A percentile compares a stretch with the other conserved stretches of the same genome.
phyloP scores from a whole-genome alignment of 1,140 invertebrate species.

The Myzus persicae region DNA sequence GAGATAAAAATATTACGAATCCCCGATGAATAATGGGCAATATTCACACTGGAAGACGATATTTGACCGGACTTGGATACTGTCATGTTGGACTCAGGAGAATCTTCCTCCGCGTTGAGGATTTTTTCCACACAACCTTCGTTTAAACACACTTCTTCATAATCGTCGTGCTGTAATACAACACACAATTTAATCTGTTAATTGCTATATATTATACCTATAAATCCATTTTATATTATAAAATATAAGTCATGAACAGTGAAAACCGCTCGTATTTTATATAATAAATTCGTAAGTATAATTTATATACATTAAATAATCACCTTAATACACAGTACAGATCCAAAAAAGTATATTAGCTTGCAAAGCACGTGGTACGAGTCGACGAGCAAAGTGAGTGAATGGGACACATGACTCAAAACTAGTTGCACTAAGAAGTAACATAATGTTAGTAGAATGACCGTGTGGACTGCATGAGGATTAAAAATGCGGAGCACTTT shows the following conservation, averaged over 20 bases:
- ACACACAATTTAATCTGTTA: background rate
- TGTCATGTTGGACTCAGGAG: background rate
- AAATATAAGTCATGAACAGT: background rate
- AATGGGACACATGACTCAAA: slow-evolving; percentile 81
- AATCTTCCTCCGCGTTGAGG: background rate
- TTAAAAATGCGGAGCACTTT: slow-evolving; percentile 75
- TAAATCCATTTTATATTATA: background rate
- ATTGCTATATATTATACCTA: background rate
- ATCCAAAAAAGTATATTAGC: slow-evolving; percentile 75
- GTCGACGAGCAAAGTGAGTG: slow-evolving; percentile 82
- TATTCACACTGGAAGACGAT: slow-evolving; percentile 38
- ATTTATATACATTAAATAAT: slow-evolving; percentile 31
- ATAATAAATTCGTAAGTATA: background rate
- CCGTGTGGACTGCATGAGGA: slow-evolving; percentile 75
- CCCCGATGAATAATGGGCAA: background rate
- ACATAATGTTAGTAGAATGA: slow-evolving; percentile 74
- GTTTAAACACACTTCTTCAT: slow-evolving; percentile 38
- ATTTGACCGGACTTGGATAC: background rate
- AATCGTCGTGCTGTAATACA: background rate
- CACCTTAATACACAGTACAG: slow-evolving; percentile 79
- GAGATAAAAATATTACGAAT: background rate
- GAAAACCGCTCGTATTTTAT: background rate
- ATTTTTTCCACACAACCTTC: slow-evolving; percentile 12
- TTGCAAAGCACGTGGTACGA: slow-evolving; percentile 88
- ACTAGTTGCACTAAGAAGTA: slow-evolving; percentile 79